Evolutionary conservation across 2,113 vertebrate species (phyloP), one percentile per base, ranked within the genome.

Genomic region (Stegostoma tigrinum): DNA sequence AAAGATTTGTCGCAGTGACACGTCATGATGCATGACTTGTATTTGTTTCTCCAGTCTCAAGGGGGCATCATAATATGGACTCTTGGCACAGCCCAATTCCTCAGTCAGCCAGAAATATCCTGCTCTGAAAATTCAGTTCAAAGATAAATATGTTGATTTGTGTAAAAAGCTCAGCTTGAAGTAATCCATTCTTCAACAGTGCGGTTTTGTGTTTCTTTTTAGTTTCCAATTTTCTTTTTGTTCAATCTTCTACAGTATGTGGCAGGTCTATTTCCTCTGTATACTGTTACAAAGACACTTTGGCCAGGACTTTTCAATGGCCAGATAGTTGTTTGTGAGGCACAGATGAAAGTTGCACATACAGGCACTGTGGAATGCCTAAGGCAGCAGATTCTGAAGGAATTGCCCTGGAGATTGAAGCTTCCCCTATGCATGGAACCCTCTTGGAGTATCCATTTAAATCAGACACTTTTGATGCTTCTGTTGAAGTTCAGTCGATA

Each of bases 21-120:
- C 45, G 15, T 17, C 15, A 21, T 93, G 61, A 93, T 38, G 67
- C 24, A 67, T 93, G 67, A 93, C 21, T 3, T 5, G 48, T 1
- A 67, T 67, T n/a, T 93, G 64, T 38, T n/a, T 67, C 90, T 42
- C 90, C 15, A 61, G 30, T 91, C 45, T 93, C n/a, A 86, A 86
- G 83, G 42, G 42, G 15, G 42, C 15, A 3, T 8, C 83, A 86
- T 64, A 66, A 38, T 93, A 64, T 61, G 34, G 90, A n/a, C 67
- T n/a, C 55, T 67, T 93, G 90, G 64, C 61, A 23, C 3, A 38
- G 90, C 64, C 23, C 34, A 93, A 15, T 93, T n/a, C 90, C 66
- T 66, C 52, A 34, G 34, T 91, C 55, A 93, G 34, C 90, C 90
- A 93, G 90, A 93, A 93, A 23, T 93, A 93, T 67, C 90, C n/a